Base-by-base conservation (phyloP, 2,888 invertebrate species). In the Philonicus albiceps region DNA sequence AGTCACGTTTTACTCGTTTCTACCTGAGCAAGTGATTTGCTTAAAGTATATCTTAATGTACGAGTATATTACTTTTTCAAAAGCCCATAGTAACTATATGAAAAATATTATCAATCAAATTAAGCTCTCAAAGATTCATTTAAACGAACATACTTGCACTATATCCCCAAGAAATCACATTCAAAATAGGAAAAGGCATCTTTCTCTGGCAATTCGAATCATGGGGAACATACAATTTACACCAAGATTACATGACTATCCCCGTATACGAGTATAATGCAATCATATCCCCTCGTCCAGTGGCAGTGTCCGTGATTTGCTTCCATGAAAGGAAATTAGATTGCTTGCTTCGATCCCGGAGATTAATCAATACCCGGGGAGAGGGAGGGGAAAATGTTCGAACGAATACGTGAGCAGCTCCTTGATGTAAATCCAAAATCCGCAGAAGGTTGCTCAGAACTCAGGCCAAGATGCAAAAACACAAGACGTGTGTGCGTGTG, bases 241-340 rank as follows among this genome's bases (percentile, higher is more conserved):
- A 55, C 34, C 81, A 81, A 81, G 81, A 81, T 81, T 81, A 81
- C 22, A 31, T 7, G 30, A 31, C 64, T 27, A 64, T 64, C 55
- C 22, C 53, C 7, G 80, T 19, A 30, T 11, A n/a, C n/a, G n/a
- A n/a, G n/a, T n/a, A 30, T 53, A 22, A 49, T 37, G 40, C 30
- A 80, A 80, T 81, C 81, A 55, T 49, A n/a, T n/a, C n/a, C n/a
- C 81, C 27, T n/a, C 53, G 80, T 31, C 27, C 80, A 80, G 49
- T 11, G 27, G 19, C 30, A 80, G 22, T 16, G 30, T 49, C 16
- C 53, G 49, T 49, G 81, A 53, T n/a, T 11, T 31, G 53, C 55
- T 31, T 64, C 31, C 81, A 49, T 19, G 53, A 81, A 55, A 11
- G 55, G 37, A 81, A 64, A 81, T 81, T 81, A 64, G 81, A 81